These are phyloP conservation scores for Brienomyrus brachyistius DNA, from an alignment of 2,113 vertebrate genomes.

Conservation along the genomic window DNA sequence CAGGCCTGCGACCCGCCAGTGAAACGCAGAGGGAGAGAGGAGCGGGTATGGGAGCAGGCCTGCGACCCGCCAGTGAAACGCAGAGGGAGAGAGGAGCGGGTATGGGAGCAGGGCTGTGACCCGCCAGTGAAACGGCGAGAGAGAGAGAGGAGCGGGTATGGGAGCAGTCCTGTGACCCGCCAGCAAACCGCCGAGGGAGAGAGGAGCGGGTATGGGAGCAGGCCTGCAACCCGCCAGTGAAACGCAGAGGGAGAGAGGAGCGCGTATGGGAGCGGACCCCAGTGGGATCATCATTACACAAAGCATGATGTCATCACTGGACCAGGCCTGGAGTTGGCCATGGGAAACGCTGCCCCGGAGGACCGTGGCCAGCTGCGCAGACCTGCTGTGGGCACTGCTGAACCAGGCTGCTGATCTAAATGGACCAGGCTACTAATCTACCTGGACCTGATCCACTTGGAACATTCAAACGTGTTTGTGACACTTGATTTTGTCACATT, in stretches of 20 bases:
- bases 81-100: background rate
- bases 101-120: background rate
- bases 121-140: too few species aligned
- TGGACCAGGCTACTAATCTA: background rate
- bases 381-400: background rate
- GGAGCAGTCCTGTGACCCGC: background rate
- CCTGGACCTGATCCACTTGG: background rate
- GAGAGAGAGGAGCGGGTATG: too few species aligned
- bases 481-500: background rate
- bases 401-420: background rate
- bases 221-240: too few species aligned
- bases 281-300: background rate
- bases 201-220: too few species aligned
- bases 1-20: too few species aligned
- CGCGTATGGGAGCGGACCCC: background rate
- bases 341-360: background rate
- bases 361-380: background rate
- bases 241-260: background rate
- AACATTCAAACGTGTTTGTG: background rate
- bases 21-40: background rate
- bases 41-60: background rate
- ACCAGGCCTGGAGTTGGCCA: background rate
- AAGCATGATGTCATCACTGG: background rate
- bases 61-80: background rate
- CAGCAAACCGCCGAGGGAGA: background rate